These are phyloP conservation scores for Ormia ochracea DNA, from an alignment of 2,888 invertebrate genomes.

Conservation along the genomic window DNA sequence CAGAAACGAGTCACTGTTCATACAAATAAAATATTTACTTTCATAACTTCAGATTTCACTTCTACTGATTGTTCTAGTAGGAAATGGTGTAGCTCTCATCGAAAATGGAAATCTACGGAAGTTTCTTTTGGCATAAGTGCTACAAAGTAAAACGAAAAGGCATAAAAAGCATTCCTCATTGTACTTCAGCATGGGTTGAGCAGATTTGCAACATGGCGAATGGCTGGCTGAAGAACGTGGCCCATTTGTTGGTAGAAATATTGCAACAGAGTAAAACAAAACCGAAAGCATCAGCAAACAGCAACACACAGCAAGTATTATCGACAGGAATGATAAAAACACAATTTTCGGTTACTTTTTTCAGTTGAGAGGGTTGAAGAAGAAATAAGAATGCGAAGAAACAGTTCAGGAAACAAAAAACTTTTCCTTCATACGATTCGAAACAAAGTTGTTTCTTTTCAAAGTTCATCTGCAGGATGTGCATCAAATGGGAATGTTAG, in stretches of 20 bases:
- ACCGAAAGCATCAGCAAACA: neutral
- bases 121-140: conserved; percentile 29
- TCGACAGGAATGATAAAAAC: neutral
- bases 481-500: no score
- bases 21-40: no score
- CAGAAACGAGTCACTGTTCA: neutral
- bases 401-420: neutral
- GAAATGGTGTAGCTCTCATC: neutral
- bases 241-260: neutral
- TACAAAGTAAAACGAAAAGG: neutral
- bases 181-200: conserved; percentile 27
- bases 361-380: neutral
- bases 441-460: neutral
- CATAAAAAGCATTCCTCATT: neutral
- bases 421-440: neutral
- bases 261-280: neutral
- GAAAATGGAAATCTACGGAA: neutral
- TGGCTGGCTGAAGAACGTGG: conserved; percentile 15
- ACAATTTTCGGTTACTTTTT: neutral
- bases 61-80: neutral
- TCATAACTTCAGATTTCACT: no score
- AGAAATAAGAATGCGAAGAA: neutral
- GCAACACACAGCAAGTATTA: neutral
- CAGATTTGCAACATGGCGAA: conserved; percentile 27
- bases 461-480: neutral